These are phyloP conservation scores for Syrphus vitripennis DNA, from an alignment of 2,888 invertebrate species.

Conservation along the genomic window DNA sequence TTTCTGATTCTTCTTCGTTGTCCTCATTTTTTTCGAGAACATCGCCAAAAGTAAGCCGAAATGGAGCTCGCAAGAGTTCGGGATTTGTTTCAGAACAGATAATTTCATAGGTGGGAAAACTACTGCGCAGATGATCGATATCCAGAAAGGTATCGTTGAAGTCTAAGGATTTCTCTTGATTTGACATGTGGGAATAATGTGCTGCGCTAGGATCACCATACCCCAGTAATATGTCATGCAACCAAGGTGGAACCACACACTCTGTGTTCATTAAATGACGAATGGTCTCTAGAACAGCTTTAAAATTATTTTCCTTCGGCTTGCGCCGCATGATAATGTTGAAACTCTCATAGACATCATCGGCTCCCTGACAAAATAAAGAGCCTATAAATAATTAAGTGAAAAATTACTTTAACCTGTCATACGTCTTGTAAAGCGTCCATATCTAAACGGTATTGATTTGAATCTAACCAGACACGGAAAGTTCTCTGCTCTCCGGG, in stretches of 20 bases:
- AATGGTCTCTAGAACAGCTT: conserved; percentile 99
- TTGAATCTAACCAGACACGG: conserved; percentile 96
- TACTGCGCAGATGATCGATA: conserved; percentile 91
- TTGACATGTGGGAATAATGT: conserved; percentile 96
- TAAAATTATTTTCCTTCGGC: conserved; percentile 99
- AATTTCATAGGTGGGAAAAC: conserved; percentile 93
- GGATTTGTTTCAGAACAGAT: conserved; percentile 84
- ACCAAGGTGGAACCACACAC: conserved; percentile 97
- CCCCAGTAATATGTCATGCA: conserved; percentile 97
- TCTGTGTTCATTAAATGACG: conserved; percentile 99
- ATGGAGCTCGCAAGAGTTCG: conserved; percentile 89
- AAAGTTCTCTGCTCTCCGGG: conserved; percentile 95
- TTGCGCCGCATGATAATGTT: conserved; percentile 99
- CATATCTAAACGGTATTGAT: conserved; percentile 97
- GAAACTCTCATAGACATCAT: conserved; percentile 94
- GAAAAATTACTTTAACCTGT: not conserved
- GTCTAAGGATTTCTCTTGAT: conserved; percentile 87
- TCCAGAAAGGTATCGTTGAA: conserved; percentile 99
- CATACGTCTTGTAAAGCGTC: conserved; percentile 89
- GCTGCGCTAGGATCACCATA: conserved; percentile 99
- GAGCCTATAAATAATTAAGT: not conserved
- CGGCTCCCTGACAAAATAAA: conserved; percentile 79
- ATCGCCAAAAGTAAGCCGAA: conserved; percentile 91
- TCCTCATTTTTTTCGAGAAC: conserved; percentile 84
- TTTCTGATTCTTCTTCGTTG: conserved; percentile 81